A percentile compares a stretch with the other conserved stretches of the same genome.
Evolutionary conservation across 92 coral and sea anemone genomes (phyloP).

Genomic region (Heteractis magnifica): DNA sequence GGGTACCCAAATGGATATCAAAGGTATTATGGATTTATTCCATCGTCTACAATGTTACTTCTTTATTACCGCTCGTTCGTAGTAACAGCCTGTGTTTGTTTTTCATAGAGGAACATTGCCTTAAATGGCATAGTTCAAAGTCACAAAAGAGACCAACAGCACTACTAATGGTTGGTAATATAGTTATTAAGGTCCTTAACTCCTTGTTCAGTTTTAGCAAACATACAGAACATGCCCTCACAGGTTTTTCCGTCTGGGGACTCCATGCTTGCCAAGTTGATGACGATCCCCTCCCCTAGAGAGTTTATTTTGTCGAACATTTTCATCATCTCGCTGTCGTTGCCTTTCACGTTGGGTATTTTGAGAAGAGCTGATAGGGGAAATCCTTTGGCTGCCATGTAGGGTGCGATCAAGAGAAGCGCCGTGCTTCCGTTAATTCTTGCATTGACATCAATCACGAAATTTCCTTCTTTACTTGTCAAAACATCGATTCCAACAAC

Average conservation of each 20-base stretch:
- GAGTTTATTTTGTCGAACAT: slow-evolving; percentile 26
- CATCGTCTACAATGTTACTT: too few species aligned
- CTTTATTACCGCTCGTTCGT: too few species aligned
- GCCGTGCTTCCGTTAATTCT: slow-evolving; percentile 67
- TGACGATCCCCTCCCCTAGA: slow-evolving; percentile 34
- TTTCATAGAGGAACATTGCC: too few species aligned
- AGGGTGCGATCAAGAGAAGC: slow-evolving; percentile 67
- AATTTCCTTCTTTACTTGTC: slow-evolving; percentile 62
- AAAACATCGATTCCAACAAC: slow-evolving; percentile 72
- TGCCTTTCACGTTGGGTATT: slow-evolving; percentile 16
- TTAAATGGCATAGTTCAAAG: background rate
- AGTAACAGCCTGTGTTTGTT: too few species aligned
- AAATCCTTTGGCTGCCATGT: slow-evolving; percentile 62
- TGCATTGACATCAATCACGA: slow-evolving; percentile 73
- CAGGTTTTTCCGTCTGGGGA: slow-evolving; percentile 12
- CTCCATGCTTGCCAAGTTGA: slow-evolving; percentile 32
- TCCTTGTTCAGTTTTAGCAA: slow-evolving; percentile 17
- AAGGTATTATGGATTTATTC: too few species aligned
- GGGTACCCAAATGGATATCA: too few species aligned
- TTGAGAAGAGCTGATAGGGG: slow-evolving; percentile 43
- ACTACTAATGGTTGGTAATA: background rate
- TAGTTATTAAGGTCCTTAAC: slow-evolving; percentile 1
- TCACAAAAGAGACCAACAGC: background rate
- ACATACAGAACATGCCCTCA: slow-evolving; percentile 22
- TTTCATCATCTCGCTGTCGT: slow-evolving; percentile 10